Conservation (phyloP, 2,888 invertebrate genomes). For the Diploptera punctata region DNA sequence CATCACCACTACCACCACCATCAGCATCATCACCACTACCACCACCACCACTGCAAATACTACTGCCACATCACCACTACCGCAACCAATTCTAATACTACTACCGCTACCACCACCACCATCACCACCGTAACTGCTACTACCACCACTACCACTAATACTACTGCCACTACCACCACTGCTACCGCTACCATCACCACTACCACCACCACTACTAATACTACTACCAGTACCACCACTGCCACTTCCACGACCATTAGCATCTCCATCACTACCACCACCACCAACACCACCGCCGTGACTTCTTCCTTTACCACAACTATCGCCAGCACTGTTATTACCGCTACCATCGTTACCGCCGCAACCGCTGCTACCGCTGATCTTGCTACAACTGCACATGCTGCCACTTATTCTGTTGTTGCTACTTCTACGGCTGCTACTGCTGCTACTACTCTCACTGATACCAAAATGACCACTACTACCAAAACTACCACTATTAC, state of each 20-base stretch:
- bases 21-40: neutral
- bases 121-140: neutral
- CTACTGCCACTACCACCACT: too few relatives aligned
- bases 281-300: too few relatives aligned
- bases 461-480: too few relatives aligned
- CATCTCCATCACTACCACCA: too few relatives aligned
- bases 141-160: neutral
- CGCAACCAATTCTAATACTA: neutral
- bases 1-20: neutral
- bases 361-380: too few relatives aligned
- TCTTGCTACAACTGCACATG: neutral
- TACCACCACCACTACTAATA: neutral
- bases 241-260: neutral
- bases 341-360: too few relatives aligned
- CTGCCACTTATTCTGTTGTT: neutral
- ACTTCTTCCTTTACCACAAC: too few relatives aligned
- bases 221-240: conserved; percentile 4
- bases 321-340: too few relatives aligned
- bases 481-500: too few relatives aligned
- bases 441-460: too few relatives aligned
- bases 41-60: neutral
- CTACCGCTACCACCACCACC: neutral
- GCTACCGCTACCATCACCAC: conserved; percentile 2
- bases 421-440: too few relatives aligned
- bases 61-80: neutral